These are phyloP conservation scores for Platycnemis pennipes DNA, from an alignment of 2,888 invertebrate species.

Conservation along the genomic window DNA sequence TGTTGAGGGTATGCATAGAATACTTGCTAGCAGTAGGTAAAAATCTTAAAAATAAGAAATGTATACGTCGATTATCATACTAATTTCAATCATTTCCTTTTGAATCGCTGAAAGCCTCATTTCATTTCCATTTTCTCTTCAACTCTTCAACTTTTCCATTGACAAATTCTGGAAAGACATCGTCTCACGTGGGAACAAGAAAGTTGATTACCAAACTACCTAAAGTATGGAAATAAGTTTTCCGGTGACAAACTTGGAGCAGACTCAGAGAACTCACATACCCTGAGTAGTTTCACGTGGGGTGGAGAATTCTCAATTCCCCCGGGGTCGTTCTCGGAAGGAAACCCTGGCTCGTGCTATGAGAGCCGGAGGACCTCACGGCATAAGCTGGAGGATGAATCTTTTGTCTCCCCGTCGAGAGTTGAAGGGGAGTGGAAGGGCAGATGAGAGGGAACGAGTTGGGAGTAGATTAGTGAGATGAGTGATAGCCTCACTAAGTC, in stretches of 20 bases:
- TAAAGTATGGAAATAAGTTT: too few species aligned
- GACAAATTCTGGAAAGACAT: too few species aligned
- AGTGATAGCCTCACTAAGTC: conserved; percentile 42
- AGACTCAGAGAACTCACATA: not conserved
- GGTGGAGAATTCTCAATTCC: not conserved
- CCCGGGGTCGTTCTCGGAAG: not conserved
- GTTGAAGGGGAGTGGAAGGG: not conserved
- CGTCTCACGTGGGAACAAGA: too few species aligned
- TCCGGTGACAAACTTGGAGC: not conserved
- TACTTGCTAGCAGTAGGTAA: too few species aligned
- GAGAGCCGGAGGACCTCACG: not conserved
- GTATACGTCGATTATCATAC: too few species aligned
- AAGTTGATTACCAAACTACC: too few species aligned
- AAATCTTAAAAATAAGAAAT: too few species aligned
- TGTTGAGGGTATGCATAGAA: too few species aligned
- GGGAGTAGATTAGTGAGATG: conserved; percentile 46
- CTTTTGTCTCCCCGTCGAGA: conserved; percentile 8
- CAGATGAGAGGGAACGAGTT: not conserved
- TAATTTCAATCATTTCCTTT: too few species aligned
- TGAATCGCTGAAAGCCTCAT: too few species aligned
- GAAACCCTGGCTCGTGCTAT: not conserved
- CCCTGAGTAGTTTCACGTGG: not conserved
- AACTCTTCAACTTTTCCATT: too few species aligned
- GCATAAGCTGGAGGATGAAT: conserved; percentile 19
- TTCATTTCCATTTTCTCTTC: too few species aligned